These are phyloP conservation scores for Lineus longissimus DNA, from an alignment of 1,140 invertebrate species.

Conservation along the genomic window DNA sequence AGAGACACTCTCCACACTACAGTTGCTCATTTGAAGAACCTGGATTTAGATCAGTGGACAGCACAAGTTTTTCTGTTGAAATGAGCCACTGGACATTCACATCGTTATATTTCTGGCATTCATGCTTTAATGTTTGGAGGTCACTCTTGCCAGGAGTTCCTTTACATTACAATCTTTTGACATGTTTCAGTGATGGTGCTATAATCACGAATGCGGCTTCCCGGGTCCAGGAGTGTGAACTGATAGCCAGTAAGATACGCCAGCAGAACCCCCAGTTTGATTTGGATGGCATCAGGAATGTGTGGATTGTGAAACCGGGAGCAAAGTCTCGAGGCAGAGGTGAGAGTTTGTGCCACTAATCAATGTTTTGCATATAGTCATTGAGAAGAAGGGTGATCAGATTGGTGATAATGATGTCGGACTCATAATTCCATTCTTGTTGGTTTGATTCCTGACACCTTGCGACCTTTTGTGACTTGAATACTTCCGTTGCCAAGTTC, in stretches of 20 bases:
- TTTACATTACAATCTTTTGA: no score
- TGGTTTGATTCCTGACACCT: background rate
- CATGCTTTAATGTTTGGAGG: no score
- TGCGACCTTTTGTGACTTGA: no score
- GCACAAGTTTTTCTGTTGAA: no score
- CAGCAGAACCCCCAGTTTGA: slow-evolving; percentile 44
- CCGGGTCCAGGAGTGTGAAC: slow-evolving; percentile 24
- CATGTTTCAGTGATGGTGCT: slow-evolving; percentile 38
- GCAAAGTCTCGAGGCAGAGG: slow-evolving; percentile 82
- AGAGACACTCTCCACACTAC: no score
- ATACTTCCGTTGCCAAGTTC: no score
- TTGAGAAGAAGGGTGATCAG: background rate
- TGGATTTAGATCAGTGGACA: no score
- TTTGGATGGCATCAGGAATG: slow-evolving; percentile 76
- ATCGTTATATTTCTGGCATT: no score
- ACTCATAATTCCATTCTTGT: background rate
- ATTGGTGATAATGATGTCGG: background rate
- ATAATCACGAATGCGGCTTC: slow-evolving; percentile 26
- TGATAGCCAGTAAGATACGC: slow-evolving; percentile 3
- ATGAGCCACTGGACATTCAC: no score
- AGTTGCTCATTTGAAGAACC: no score
- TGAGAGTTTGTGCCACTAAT: slow-evolving; percentile 16
- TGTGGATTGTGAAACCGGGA: slow-evolving; percentile 94
- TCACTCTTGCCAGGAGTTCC: no score
- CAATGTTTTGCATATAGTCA: background rate